Evolutionary conservation across 2,113 vertebrate species (phyloP).

Genomic region (Aramus guarauna): DNA sequence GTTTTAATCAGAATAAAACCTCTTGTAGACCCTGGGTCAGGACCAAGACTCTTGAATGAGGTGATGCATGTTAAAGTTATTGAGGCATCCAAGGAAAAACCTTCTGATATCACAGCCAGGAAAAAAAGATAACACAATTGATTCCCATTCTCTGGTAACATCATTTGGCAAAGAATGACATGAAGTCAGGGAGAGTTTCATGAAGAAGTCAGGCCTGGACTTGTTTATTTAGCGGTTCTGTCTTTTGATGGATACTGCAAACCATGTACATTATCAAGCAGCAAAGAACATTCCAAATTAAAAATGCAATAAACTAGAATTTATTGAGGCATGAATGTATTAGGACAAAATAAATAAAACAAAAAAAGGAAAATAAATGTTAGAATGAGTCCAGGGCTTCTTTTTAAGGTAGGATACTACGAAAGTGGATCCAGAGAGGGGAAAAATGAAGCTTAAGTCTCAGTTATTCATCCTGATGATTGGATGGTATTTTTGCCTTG

Average conservation of each 20-base stretch:
- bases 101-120: not conserved
- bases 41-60: not conserved
- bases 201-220: not conserved
- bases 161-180: not conserved
- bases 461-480: not conserved
- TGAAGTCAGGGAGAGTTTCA: not conserved
- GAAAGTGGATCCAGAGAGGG: not conserved
- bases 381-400: not conserved
- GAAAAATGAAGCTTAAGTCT: not conserved
- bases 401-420: not conserved
- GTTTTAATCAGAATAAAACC: not conserved
- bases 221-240: not conserved
- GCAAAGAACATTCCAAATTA: not conserved
- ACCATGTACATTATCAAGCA: not conserved
- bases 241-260: not conserved
- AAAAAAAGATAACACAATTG: not conserved
- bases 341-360: not conserved
- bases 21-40: not conserved
- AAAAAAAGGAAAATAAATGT: not conserved
- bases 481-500: not conserved
- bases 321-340: not conserved
- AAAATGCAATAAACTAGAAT: not conserved
- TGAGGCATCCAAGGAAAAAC: not conserved
- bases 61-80: not conserved
- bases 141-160: not conserved